Percentiles rank a stretch among this genome's conserved stretches.
Conservation (phyloP, 2,113 vertebrate genomes). For the Apodemus speciosus region DNA sequence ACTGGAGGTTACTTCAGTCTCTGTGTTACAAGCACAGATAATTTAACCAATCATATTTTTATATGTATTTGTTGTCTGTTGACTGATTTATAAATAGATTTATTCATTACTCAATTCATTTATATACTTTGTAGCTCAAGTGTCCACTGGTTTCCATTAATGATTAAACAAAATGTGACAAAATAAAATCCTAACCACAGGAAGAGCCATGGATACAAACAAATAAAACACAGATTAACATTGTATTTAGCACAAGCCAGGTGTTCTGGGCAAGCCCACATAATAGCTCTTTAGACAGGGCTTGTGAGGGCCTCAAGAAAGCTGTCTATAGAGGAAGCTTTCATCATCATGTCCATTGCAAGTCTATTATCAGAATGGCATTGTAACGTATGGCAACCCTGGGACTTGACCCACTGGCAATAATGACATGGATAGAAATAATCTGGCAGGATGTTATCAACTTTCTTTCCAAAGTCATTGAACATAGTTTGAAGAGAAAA, state of each 20-base stretch:
- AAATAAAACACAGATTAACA: background rate
- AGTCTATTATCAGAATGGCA: background rate
- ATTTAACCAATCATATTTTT: background rate
- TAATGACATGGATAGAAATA: background rate
- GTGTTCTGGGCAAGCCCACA: too few species aligned
- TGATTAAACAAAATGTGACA: background rate
- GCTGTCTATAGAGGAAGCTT: background rate
- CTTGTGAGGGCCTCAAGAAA: background rate
- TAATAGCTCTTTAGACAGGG: background rate
- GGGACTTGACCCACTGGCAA: background rate
- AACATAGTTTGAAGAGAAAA: background rate
- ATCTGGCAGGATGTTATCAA: background rate
- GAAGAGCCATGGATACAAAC: background rate
- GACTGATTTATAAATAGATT: background rate
- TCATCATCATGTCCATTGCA: too few species aligned
- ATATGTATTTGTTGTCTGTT: background rate
- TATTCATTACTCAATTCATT: background rate
- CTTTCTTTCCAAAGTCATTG: background rate
- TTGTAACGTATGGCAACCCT: background rate
- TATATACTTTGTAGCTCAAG: background rate
- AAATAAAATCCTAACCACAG: background rate
- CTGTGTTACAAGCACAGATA: background rate
- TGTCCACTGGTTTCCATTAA: background rate
- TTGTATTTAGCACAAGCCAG: background rate
- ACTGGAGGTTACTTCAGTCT: background rate